Conservation (phyloP, 2,797 vertebrate genomes). For the Fundulus diaphanus region DNA sequence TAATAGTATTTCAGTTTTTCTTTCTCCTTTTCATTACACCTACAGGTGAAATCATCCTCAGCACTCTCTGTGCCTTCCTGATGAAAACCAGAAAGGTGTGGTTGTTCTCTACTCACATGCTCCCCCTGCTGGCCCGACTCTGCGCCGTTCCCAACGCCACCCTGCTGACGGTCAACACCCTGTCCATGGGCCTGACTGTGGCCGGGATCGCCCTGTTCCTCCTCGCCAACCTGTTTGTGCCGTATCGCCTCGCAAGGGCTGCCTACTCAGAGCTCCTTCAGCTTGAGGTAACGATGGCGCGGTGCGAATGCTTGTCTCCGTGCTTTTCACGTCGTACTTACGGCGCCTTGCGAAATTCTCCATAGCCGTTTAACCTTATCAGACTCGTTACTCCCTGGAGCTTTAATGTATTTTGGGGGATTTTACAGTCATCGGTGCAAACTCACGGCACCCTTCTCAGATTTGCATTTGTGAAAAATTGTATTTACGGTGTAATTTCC, state of each 20-base stretch:
- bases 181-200: conserved; percentile 77
- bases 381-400: background rate
- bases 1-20: background rate
- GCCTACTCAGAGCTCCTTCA: conserved; percentile 79
- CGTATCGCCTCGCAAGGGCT: conserved; percentile 78
- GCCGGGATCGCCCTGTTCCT: conserved; percentile 73
- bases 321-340: background rate
- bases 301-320: background rate
- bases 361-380: background rate
- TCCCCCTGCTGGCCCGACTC: conserved; percentile 84
- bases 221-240: conserved; percentile 79
- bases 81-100: conserved; percentile 85
- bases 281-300: conserved; percentile 70
- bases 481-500: too few species aligned
- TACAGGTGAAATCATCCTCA: conserved; percentile 86
- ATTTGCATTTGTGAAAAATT: too few species aligned
- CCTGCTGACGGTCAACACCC: conserved; percentile 70
- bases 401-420: background rate
- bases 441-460: too few species aligned
- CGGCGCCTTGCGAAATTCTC: too few species aligned
- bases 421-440: background rate
- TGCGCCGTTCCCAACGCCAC: conserved; percentile 66
- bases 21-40: background rate
- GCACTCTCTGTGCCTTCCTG: conserved; percentile 85
- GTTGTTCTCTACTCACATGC: conserved; percentile 84